These are phyloP conservation scores for Lucinisca nassula DNA, from an alignment of 2,888 invertebrate species.

Conservation along the genomic window DNA sequence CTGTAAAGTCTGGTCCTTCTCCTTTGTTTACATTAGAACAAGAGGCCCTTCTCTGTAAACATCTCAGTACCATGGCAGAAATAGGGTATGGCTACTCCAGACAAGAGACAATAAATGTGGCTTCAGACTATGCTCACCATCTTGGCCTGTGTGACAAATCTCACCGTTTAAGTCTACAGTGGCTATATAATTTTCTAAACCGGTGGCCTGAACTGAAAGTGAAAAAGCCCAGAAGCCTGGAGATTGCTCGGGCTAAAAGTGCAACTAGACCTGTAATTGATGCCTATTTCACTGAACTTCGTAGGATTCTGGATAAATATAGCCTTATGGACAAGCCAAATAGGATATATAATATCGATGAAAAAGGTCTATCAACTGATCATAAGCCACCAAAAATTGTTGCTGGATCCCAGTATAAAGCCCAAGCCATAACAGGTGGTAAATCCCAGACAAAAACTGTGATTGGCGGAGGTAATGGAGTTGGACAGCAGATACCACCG, in stretches of 20 bases:
- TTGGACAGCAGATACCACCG: constrained; percentile 28
- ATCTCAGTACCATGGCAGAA: constrained; percentile 27
- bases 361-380: constrained; percentile 47
- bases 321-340: constrained; percentile 47
- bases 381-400: constrained; percentile 52
- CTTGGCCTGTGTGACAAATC: not conserved
- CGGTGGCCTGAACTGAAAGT: constrained; percentile 37
- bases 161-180: not conserved
- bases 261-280: constrained; percentile 27
- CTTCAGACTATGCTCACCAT: constrained; percentile 39
- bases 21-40: constrained; percentile 9
- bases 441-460: constrained; percentile 30
- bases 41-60: not conserved
- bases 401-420: constrained; percentile 12
- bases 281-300: constrained; percentile 46
- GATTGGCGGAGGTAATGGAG: constrained; percentile 39
- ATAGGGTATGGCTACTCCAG: constrained; percentile 43
- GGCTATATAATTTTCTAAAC: constrained; percentile 16
- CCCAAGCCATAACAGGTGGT: constrained; percentile 43
- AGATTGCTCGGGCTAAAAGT: constrained; percentile 32
- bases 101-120: constrained; percentile 39
- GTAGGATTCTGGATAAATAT: constrained; percentile 38
- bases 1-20: constrained; percentile 18
- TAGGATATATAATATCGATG: constrained; percentile 51
- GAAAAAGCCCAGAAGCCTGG: constrained; percentile 33